Evolutionary conservation across 2,888 invertebrate species (phyloP).

Genomic region (Epirrhoe tristata): DNA sequence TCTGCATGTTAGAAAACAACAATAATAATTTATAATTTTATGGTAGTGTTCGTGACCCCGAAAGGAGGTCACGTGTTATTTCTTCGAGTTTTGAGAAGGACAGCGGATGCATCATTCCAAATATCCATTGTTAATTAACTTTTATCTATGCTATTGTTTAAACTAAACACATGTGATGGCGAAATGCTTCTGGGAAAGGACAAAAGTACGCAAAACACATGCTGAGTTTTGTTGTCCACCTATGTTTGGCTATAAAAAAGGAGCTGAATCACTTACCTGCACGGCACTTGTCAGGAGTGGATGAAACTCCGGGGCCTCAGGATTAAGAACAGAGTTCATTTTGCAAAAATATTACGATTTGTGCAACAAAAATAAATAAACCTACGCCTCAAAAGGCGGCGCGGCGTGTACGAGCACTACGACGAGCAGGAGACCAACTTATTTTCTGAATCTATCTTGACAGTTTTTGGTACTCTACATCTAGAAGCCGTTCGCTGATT

Average conservation of each 20-base stretch:
- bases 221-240: constrained; percentile 49
- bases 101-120: constrained; percentile 15
- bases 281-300: constrained; percentile 65
- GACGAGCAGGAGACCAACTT: not conserved
- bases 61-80: constrained; percentile 36
- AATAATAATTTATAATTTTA: constrained; percentile 11
- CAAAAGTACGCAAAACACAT: constrained; percentile 55
- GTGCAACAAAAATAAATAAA: constrained; percentile 29
- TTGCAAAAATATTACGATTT: constrained; percentile 37
- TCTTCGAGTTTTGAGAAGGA: constrained; percentile 26
- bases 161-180: constrained; percentile 1
- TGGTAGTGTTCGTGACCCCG: constrained; percentile 30
- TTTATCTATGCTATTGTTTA: not conserved
- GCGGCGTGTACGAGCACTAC: not conserved
- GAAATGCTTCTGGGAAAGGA: constrained; percentile 32
- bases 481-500: too few species aligned
- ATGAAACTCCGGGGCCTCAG: constrained; percentile 75
- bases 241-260: constrained; percentile 37
- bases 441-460: too few species aligned
- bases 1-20: not conserved
- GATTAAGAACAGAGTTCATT: constrained; percentile 74
- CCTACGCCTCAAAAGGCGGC: constrained; percentile 19
- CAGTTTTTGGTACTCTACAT: too few species aligned
- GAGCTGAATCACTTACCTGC: constrained; percentile 62
- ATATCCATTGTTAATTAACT: not conserved